Percentiles rank a stretch among this genome's conserved stretches.
Conservation (phyloP, 2,797 vertebrate species). For the Hypotaenidia philippensis region DNA sequence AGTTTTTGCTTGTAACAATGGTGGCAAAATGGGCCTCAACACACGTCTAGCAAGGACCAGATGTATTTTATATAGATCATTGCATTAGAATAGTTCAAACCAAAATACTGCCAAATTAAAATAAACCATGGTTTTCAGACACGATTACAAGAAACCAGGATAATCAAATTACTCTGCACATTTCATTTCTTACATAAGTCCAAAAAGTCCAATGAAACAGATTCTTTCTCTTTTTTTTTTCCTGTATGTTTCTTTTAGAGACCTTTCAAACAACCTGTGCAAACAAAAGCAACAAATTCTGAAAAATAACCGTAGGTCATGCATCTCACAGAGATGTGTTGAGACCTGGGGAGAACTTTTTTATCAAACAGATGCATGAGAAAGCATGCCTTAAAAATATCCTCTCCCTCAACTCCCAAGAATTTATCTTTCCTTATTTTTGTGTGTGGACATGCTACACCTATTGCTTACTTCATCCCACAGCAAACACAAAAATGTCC, state of each 20-base stretch:
- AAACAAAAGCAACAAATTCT: background rate
- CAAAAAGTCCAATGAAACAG: background rate
- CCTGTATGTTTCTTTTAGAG: background rate
- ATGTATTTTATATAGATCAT: background rate
- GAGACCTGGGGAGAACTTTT: background rate
- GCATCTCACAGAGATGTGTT: background rate
- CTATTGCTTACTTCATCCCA: too few species aligned
- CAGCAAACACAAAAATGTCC: background rate
- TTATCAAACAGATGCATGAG: background rate
- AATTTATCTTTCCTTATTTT: background rate
- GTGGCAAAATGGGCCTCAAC: slow-evolving; percentile 15
- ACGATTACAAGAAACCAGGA: background rate
- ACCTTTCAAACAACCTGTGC: background rate
- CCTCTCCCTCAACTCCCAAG: background rate
- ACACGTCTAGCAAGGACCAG: background rate
- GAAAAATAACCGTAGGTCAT: background rate
- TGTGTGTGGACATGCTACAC: rapidly evolving
- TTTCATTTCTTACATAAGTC: background rate
- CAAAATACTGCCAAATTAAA: slow-evolving; percentile 15
- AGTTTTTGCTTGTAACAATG: background rate
- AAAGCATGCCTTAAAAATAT: background rate
- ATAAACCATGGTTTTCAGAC: background rate
- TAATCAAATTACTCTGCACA: background rate
- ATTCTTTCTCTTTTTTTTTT: background rate
- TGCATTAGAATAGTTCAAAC: background rate